Base-by-base conservation (phyloP, 2,113 vertebrate genomes). In the Poeciliopsis prolifica region DNA sequence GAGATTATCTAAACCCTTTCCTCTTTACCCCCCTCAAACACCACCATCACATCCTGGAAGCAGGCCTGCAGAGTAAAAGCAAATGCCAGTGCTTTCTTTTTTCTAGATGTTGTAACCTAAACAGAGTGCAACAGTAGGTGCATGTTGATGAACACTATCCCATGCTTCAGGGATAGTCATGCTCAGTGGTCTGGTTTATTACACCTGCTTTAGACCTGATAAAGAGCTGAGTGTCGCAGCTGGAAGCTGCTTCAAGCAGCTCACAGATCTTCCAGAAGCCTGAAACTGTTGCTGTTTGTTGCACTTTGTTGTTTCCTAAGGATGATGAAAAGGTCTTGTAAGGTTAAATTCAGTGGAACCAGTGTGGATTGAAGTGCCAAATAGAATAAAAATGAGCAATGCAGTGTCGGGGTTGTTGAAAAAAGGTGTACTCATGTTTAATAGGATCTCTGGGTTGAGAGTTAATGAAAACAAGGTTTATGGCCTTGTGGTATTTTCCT, bases 141-240 rank as follows among this genome's bases (percentile, higher is more conserved):
- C 70, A 84, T 86, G 83, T 73, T 82, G 86, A 89, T 89, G 74
- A 77, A 88, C 66, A 74, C 77, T 35, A 44, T 82, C 35, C 54
- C 19, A 48, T 62, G 79, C 81, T 71, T n/a, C 40, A 29, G 77
- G 84, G 58, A 83, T 61, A 78, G 88, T 86, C 87, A 86, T 58
- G 80, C 87, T 88, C 85, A 83, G 40, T 63, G 80, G 84, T 65
- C 75, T 85, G 40, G 67, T 85, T 85, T 85, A 89, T 88, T 90
- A 80, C 79, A 81, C 75, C 82, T 88, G 80, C 83, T 91, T 87
- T 79, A 74, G 75, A 77, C 60, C 42, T 82, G 81, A 91, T 86
- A 88, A 81, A 89, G 78, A 79, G 85, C 81, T 73, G 60, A 19
- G 51, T 24, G 64, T 71, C 68, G n/a, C 76, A 14, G 80, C 84